Conservation (phyloP, 2,113 vertebrate genomes). For the Malurus melanocephalus region DNA sequence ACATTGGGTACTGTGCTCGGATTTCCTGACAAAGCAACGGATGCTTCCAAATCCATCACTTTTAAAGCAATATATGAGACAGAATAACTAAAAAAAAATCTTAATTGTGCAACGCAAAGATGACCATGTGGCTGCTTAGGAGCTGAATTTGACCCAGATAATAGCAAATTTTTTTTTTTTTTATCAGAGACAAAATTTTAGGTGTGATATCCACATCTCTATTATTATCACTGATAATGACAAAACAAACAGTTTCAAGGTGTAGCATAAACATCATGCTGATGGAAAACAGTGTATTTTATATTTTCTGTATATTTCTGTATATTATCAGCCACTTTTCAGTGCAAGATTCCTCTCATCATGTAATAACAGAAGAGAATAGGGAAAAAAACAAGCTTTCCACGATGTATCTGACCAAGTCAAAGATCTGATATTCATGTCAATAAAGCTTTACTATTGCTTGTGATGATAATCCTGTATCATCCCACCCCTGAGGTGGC, state of each 20-base stretch:
- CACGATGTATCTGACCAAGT: neutral
- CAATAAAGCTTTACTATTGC: constrained; percentile 15
- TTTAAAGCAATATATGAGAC: neutral
- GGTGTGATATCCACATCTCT: neutral
- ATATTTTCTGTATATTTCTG: neutral
- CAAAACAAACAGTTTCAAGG: neutral
- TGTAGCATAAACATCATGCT: neutral
- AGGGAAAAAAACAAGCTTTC: neutral
- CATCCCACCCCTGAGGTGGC: neutral
- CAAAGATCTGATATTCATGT: neutral
- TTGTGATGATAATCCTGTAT: constrained; percentile 2
- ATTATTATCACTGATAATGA: neutral
- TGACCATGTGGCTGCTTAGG: neutral
- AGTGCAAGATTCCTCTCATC: neutral
- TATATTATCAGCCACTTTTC: neutral
- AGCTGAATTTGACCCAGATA: neutral
- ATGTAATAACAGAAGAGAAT: neutral
- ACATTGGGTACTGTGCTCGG: neutral
- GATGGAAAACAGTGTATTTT: neutral
- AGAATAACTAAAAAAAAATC: neutral
- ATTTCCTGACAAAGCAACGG: neutral
- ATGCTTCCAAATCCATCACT: neutral
- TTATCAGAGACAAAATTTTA: neutral
- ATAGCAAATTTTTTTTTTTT: neutral
- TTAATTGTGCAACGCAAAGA: neutral